Conservation (phyloP, 2,888 invertebrate genomes). For the Pristionchus japonicus region DNA sequence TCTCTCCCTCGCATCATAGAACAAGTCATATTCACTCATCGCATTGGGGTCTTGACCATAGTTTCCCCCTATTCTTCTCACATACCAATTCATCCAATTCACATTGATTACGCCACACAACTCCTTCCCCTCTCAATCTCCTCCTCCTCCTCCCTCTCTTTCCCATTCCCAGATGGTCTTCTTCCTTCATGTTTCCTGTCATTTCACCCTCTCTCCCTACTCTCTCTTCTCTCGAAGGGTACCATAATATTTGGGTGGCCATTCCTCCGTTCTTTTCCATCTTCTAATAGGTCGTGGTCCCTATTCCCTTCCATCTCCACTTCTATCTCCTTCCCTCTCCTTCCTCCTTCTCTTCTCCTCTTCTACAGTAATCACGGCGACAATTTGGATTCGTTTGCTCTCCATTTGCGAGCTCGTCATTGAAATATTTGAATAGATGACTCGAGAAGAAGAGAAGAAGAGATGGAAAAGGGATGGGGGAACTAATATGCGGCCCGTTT, state of each 20-base stretch:
- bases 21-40: background rate
- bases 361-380: constrained; percentile 14
- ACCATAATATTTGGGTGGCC: constrained; percentile 4
- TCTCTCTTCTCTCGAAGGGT: background rate
- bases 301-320: background rate
- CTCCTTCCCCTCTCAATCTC: background rate
- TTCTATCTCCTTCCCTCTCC: background rate
- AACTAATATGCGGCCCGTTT: constrained; percentile 24
- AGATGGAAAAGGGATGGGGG: background rate
- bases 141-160: background rate
- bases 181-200: constrained; percentile 18
- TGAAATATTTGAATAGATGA: constrained; percentile 13
- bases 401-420: constrained; percentile 11
- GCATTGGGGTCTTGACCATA: background rate
- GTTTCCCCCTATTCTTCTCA: background rate
- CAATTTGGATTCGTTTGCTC: constrained; percentile 29
- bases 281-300: constrained; percentile 40
- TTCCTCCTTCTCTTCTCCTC: background rate
- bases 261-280: constrained; percentile 8
- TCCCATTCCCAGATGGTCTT: constrained; percentile 9
- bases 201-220: background rate
- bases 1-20: background rate
- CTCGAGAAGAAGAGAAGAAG: background rate
- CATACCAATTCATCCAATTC: background rate
- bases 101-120: constrained; percentile 12